Base-by-base conservation (phyloP, 2,113 vertebrate genomes). In the Herpetotheres cachinnans region DNA sequence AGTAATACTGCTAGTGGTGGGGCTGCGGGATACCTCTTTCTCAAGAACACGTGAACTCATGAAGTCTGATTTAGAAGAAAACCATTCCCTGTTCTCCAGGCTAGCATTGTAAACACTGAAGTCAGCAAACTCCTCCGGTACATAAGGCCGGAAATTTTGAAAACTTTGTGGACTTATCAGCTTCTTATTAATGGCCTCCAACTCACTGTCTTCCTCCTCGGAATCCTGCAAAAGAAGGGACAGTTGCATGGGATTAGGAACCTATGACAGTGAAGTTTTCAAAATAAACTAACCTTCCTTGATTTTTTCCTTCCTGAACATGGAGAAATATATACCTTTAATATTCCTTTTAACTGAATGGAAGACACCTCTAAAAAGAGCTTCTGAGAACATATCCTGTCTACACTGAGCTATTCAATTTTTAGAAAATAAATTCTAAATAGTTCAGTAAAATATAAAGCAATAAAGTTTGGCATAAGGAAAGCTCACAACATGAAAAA, bases 81-180 rank as follows among this genome's bases (percentile, higher is more conserved):
- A 97, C 98, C 98, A 98, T 62, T 99, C 99, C 90, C 98, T 98
- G 97, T 86, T 98, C 97, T 99, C 99, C 97, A 99, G 97, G 91
- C 98, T 98, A 88, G 99, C 99, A 30, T 99, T 99, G 98, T 99
- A 99, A 98, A 99, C 98, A 93, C 99, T 99, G 97, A 99, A 99
- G 98, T 99, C 99, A 10, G 99, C 99, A 97, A 99, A 99, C 93
- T 99, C 99, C 96, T 99, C 99, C 0, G 99, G 99, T 82, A 99
- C 85, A 3, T 99, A 99, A 86, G 98, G 97, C 91, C 97, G 98
- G 84, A 98, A 98, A 95, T 78, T 93, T 34, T 94, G 94, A 95
- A 97, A 97, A 91, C 95, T 97, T 93, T 97, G 98, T 56, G 98
- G 96, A 58, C 90, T 94, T 52, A 87, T 95, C 80, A 97, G 95